Evolutionary conservation across 2,113 vertebrate genomes (phyloP).

Genomic region (Brevimyrus niger): DNA sequence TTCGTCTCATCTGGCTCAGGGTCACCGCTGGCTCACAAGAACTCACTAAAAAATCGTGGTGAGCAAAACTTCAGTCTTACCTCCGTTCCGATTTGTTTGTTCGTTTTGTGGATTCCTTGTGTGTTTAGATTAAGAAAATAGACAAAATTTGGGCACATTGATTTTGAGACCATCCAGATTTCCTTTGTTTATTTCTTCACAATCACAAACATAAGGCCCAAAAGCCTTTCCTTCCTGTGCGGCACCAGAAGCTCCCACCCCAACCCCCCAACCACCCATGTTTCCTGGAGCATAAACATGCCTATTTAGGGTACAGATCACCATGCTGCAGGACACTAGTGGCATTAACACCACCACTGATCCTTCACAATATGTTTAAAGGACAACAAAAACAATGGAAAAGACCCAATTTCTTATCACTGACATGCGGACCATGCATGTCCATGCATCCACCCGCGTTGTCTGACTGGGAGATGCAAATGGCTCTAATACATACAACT

Average conservation of each 20-base stretch:
- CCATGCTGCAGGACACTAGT: background rate
- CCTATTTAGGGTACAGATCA: background rate
- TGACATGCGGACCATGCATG: constrained; percentile 86
- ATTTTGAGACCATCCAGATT: constrained; percentile 2
- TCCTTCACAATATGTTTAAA: constrained; percentile 42
- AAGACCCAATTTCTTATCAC: constrained; percentile 61
- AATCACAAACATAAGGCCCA: background rate
- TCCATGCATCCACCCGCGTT: constrained; percentile 73
- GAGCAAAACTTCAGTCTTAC: background rate
- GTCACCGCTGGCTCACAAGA: background rate
- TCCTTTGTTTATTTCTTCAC: background rate
- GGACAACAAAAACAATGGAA: constrained; percentile 60
- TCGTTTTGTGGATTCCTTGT: background rate
- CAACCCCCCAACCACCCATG: background rate
- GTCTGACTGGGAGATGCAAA: constrained; percentile 56
- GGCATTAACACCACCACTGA: background rate
- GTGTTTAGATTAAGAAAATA: background rate
- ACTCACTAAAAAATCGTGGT: background rate
- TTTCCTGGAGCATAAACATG: background rate
- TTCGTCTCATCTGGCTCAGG: background rate
- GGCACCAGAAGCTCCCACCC: background rate
- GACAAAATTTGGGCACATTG: background rate
- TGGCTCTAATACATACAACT: constrained; percentile 66
- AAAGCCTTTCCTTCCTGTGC: background rate
- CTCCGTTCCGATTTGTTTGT: background rate